Conservation (phyloP, 2,888 invertebrate genomes). For the Agonopterix subpropinquella region DNA sequence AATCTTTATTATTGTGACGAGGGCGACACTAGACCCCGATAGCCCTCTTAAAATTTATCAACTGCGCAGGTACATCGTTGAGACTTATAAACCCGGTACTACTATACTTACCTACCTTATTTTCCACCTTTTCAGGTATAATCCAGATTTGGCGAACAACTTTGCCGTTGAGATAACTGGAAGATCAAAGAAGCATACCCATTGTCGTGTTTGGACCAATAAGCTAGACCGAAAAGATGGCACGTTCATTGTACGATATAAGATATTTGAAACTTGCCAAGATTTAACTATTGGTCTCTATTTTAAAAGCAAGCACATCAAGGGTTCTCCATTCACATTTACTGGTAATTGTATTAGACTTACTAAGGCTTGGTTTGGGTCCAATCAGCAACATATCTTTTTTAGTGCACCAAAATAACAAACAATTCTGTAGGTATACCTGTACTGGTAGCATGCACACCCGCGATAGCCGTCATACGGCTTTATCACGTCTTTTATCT, state of each 20-base stretch:
- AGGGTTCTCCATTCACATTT: constrained; percentile 78
- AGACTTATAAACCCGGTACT: no score
- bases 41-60: no score
- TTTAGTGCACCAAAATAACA: no score
- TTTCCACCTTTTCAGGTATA: constrained; percentile 66
- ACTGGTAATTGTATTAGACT: constrained; percentile 61
- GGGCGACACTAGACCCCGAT: no score
- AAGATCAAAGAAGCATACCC: constrained; percentile 57
- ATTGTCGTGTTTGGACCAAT: constrained; percentile 85
- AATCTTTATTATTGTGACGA: no score
- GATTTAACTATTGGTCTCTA: constrained; percentile 82
- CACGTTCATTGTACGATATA: constrained; percentile 88
- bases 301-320: constrained; percentile 78
- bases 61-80: no score
- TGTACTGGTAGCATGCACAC: no score
- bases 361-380: no score
- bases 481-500: no score
- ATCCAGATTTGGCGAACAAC: constrained; percentile 62
- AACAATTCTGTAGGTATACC: no score
- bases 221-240: constrained; percentile 89
- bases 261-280: constrained; percentile 83
- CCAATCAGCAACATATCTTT: no score
- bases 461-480: no score
- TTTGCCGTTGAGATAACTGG: constrained; percentile 76
- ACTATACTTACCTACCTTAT: not conserved